phyloP scores from a whole-genome alignment of 2,888 invertebrate species.

The Acrobasis consociella region DNA sequence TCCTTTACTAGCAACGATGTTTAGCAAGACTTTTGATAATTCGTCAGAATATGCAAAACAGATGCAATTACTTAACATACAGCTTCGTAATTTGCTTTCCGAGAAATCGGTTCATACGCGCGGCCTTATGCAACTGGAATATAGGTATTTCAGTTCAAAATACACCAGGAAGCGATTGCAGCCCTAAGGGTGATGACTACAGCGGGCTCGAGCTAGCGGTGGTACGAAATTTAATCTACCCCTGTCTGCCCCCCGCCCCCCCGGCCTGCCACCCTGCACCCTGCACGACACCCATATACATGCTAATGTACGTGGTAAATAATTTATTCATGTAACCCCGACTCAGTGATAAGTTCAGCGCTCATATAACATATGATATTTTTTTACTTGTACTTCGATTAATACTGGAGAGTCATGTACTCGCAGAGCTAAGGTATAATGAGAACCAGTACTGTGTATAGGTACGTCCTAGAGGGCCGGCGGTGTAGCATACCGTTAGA shows the following conservation, averaged over 20 bases:
- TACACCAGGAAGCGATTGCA: slow-evolving; percentile 66
- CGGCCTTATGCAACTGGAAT: neutral
- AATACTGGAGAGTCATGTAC: neutral
- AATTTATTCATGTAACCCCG: slow-evolving; percentile 65
- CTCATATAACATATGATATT: slow-evolving; percentile 50
- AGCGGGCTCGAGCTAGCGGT: slow-evolving; percentile 62
- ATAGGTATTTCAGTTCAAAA: slow-evolving; percentile 46
- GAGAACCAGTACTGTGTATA: slow-evolving; percentile 52
- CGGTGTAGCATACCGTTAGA: slow-evolving; percentile 54
- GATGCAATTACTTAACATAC: neutral
- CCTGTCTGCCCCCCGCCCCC: slow-evolving; percentile 67
- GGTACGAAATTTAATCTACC: slow-evolving; percentile 79
- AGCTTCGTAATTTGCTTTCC: neutral
- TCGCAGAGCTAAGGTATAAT: slow-evolving; percentile 32
- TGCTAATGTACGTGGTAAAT: slow-evolving; percentile 42
- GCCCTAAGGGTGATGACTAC: slow-evolving; percentile 73
- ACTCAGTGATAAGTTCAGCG: slow-evolving; percentile 44
- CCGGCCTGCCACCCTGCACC: slow-evolving; percentile 36
- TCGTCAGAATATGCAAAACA: neutral
- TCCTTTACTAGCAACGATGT: too few species aligned
- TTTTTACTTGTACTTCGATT: neutral
- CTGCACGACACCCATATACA: slow-evolving; percentile 36
- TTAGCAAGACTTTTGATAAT: too few species aligned
- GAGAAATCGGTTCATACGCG: neutral
- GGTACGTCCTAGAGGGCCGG: slow-evolving; percentile 48